phyloP scores from a whole-genome alignment of 2,797 vertebrate species.

The Sarcoramphus papa region DNA sequence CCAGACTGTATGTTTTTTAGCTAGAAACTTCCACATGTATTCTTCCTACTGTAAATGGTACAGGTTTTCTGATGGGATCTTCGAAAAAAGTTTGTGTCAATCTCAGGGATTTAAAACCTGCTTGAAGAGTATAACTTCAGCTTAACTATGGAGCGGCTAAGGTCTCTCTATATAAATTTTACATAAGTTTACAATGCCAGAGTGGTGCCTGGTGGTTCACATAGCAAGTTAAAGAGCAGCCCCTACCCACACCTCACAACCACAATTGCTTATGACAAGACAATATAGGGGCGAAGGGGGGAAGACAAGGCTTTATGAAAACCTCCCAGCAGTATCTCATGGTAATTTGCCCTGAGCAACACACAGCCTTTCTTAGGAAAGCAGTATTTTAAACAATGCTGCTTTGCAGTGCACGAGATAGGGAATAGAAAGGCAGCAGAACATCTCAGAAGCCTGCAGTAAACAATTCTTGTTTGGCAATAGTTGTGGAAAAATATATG shows the following conservation, averaged over 20 bases:
- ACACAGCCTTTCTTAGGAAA: neutral
- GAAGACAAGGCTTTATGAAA: neutral
- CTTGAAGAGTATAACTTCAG: neutral
- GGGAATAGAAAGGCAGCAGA: slow-evolving; percentile 28
- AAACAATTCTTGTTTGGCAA: slow-evolving; percentile 45
- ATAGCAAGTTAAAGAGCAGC: neutral
- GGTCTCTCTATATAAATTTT: slow-evolving; percentile 24
- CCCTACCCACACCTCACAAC: neutral
- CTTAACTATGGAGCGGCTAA: neutral
- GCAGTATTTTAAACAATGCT: neutral
- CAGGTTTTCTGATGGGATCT: neutral
- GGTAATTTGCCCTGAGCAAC: slow-evolving; percentile 10
- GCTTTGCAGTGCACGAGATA: neutral
- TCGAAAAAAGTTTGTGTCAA: neutral
- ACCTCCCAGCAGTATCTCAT: neutral
- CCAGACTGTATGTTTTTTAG: neutral
- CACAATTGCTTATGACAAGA: neutral
- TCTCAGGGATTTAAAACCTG: slow-evolving; percentile 21
- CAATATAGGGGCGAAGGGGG: neutral
- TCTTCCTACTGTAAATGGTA: neutral
- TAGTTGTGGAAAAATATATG: slow-evolving; percentile 33
- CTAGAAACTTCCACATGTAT: neutral
- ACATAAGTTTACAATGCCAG: neutral
- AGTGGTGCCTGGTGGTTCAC: slow-evolving; percentile 7
- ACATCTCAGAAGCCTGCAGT: slow-evolving; percentile 3